Percentiles rank a stretch among this genome's conserved stretches.
Evolutionary conservation across 2,888 invertebrate species (phyloP).

Genomic region (Spialia ferax): DNA sequence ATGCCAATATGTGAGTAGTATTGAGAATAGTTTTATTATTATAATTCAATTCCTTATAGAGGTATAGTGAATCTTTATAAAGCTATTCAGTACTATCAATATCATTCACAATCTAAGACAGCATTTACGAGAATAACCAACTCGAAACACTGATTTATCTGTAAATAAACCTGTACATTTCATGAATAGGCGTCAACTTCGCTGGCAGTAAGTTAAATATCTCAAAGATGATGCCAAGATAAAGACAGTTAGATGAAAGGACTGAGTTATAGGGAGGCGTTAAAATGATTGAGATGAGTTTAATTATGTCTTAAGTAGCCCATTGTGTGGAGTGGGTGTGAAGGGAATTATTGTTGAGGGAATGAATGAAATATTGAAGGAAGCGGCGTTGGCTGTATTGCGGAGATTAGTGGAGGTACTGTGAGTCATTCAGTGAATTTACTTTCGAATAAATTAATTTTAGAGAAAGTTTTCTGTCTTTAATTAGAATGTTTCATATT

Average conservation of each 20-base stretch:
- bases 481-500: no score
- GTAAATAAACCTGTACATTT: background rate
- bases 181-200: background rate
- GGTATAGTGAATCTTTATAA: no score
- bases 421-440: slow-evolving; percentile 24
- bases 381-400: slow-evolving; percentile 24
- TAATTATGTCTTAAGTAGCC: slow-evolving; percentile 43
- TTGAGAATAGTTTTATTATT: no score
- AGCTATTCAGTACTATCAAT: no score
- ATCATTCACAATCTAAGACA: no score
- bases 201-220: background rate
- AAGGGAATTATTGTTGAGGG: slow-evolving; percentile 38
- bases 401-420: slow-evolving; percentile 27
- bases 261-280: slow-evolving; percentile 42
- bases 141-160: background rate
- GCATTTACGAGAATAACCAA: no score
- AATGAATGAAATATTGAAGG: slow-evolving; percentile 39
- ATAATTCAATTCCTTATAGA: no score
- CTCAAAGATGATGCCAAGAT: slow-evolving; percentile 38
- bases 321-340: slow-evolving; percentile 38
- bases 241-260: slow-evolving; percentile 37
- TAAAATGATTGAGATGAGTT: slow-evolving; percentile 45
- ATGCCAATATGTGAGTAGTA: no score
- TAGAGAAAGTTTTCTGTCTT: background rate
- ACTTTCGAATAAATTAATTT: slow-evolving; percentile 1